Percentiles rank a stretch among this genome's conserved stretches.
Evolutionary conservation across 2,888 invertebrate genomes (phyloP).

Genomic region (Lydus trimaculatus): DNA sequence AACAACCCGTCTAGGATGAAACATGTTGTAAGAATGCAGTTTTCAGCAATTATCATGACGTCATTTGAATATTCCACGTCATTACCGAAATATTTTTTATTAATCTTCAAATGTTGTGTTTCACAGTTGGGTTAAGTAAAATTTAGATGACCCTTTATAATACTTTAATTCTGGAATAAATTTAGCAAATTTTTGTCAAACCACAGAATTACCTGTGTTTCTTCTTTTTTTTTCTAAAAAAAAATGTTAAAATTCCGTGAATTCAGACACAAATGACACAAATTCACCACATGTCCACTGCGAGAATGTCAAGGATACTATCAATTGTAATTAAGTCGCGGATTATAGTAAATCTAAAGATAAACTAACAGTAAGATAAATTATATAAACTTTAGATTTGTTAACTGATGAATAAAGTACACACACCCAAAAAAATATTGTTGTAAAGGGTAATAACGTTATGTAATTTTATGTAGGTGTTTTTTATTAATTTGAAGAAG

Average conservation of each 20-base stretch:
- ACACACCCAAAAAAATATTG: not conserved
- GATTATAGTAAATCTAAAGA: not conserved
- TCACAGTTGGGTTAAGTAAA: too few species aligned
- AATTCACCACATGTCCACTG: not conserved
- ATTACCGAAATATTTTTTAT: not conserved
- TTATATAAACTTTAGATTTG: too few species aligned
- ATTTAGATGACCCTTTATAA: too few species aligned
- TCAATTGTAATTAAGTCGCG: not conserved
- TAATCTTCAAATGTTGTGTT: too few species aligned
- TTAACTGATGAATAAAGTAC: not conserved
- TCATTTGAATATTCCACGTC: not conserved
- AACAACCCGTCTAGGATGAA: not conserved
- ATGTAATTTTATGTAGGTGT: not conserved
- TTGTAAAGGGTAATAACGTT: not conserved
- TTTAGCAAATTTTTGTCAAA: too few species aligned
- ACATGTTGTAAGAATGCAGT: not conserved
- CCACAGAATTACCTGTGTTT: too few species aligned
- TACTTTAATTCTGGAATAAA: too few species aligned
- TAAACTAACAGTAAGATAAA: too few species aligned
- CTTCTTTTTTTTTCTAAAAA: too few species aligned
- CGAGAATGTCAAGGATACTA: slow-evolving; percentile 4
- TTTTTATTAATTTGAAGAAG: too few species aligned
- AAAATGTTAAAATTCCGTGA: not conserved
- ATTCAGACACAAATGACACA: not conserved
- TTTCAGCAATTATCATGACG: not conserved